phyloP scores from a whole-genome alignment of 2,797 vertebrate species.

The Fratercula arctica region DNA sequence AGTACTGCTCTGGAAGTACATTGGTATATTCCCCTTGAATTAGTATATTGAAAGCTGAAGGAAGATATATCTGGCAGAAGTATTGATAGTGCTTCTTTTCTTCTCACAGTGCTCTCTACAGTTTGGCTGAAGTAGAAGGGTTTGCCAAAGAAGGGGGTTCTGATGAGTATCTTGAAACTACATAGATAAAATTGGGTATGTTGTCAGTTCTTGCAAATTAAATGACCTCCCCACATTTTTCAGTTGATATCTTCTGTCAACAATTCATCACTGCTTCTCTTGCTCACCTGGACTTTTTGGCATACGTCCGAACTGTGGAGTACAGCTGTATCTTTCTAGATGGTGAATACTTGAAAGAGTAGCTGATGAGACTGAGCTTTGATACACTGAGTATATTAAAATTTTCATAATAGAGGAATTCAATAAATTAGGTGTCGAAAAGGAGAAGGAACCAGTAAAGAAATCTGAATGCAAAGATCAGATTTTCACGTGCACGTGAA shows the following conservation, averaged over 20 bases:
- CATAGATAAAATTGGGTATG: neutral
- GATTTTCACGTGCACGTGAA: neutral
- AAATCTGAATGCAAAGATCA: neutral
- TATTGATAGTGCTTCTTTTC: neutral
- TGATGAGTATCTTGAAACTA: neutral
- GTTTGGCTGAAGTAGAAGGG: neutral
- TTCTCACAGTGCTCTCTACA: neutral
- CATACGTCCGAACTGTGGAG: neutral
- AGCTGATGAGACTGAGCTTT: neutral
- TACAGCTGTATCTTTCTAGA: neutral
- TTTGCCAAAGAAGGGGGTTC: neutral
- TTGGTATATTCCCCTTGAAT: neutral
- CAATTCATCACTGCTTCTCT: neutral
- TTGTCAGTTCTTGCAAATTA: neutral
- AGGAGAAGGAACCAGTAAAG: neutral
- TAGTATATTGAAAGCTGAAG: neutral
- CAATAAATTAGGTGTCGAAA: neutral
- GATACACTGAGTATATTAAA: neutral
- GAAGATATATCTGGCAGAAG: neutral
- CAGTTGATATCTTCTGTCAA: neutral
- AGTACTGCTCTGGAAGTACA: neutral
- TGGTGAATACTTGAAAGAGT: neutral
- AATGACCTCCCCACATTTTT: neutral
- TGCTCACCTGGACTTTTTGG: neutral
- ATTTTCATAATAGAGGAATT: neutral